Percentiles rank a stretch among this genome's conserved stretches.
phyloP scores from a whole-genome alignment of 2,113 vertebrate species.

The Orientallactaga bullata region DNA sequence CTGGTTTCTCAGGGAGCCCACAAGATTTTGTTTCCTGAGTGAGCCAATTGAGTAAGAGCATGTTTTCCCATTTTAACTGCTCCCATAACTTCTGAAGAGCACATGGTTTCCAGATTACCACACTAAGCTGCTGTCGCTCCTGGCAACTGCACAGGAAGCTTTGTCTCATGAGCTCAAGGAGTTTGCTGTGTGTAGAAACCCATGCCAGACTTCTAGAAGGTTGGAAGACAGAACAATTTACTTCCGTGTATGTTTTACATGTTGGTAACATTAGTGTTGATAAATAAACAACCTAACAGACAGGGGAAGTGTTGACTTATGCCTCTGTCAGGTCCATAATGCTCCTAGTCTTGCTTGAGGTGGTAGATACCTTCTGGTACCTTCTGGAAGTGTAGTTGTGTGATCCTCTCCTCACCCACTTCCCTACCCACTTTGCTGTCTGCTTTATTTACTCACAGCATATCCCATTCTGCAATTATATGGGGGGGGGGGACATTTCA shows the following conservation, averaged over 20 bases:
- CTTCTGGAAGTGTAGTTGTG: not conserved
- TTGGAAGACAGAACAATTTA: conserved; percentile 44
- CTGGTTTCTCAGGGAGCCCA: conserved; percentile 32
- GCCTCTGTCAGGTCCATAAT: not conserved
- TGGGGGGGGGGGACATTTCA: not conserved
- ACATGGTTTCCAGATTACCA: conserved; percentile 34
- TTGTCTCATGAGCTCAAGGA: conserved; percentile 14
- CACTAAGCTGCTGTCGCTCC: conserved; percentile 48
- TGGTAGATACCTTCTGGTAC: not conserved
- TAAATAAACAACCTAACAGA: conserved; percentile 25
- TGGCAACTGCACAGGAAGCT: conserved; percentile 33
- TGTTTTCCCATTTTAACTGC: conserved; percentile 71
- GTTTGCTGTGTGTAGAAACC: not conserved
- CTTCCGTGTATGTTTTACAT: not conserved
- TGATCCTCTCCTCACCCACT: not conserved
- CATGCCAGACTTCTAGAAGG: conserved; percentile 53
- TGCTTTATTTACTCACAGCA: conserved; percentile 15
- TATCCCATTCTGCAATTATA: not conserved
- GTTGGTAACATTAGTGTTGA: conserved; percentile 36
- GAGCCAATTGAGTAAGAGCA: conserved; percentile 66
- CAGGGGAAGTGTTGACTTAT: not conserved
- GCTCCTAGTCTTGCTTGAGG: not conserved
- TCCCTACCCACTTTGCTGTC: not conserved
- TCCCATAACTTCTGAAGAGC: conserved; percentile 61
- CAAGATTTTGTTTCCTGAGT: conserved; percentile 62